These are phyloP conservation scores for Nesidiocoris tenuis DNA, from an alignment of 2,888 invertebrate species.

Conservation along the genomic window DNA sequence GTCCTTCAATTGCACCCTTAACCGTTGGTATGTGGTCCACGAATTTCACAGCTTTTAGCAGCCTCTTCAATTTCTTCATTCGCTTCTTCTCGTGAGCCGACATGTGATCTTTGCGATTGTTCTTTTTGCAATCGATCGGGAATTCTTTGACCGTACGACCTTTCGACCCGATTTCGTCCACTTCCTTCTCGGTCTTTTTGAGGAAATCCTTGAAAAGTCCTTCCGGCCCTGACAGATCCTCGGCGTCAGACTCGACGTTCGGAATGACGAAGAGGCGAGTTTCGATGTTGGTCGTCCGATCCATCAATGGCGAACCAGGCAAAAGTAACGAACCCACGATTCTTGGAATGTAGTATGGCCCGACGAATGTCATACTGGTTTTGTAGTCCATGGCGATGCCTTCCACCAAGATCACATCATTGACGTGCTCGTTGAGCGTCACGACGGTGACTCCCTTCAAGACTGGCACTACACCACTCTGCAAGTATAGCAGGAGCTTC, in stretches of 20 bases:
- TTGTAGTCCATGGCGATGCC: constrained; percentile 39
- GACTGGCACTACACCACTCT: constrained; percentile 32
- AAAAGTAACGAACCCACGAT: constrained; percentile 32
- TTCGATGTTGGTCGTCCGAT: constrained; percentile 4
- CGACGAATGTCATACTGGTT: constrained; percentile 23
- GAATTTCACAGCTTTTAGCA: constrained; percentile 8
- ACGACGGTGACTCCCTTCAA: constrained; percentile 7
- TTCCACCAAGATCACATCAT: constrained; percentile 43
- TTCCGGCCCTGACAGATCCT: constrained; percentile 19
- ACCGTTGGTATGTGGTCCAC: constrained; percentile 31
- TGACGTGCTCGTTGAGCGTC: constrained; percentile 23
- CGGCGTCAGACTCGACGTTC: constrained; percentile 16
- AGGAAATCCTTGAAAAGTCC: constrained; percentile 39
- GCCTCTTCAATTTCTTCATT: constrained; percentile 13
- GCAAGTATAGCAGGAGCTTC: constrained; percentile 34
- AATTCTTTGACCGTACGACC: not conserved
- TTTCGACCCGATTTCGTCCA: not conserved
- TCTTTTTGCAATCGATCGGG: not conserved
- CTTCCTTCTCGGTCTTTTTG: constrained; percentile 5
- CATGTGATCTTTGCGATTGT: not conserved
- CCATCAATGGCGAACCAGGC: constrained; percentile 24
- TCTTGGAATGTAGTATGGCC: constrained; percentile 42
- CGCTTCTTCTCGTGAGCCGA: constrained; percentile 11
- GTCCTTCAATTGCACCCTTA: constrained; percentile 14
- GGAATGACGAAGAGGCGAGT: constrained; percentile 35